Evolutionary conservation across 2,888 invertebrate species (phyloP), one percentile per base, ranked within the genome.

Genomic region (Cactoblastis cactorum): DNA sequence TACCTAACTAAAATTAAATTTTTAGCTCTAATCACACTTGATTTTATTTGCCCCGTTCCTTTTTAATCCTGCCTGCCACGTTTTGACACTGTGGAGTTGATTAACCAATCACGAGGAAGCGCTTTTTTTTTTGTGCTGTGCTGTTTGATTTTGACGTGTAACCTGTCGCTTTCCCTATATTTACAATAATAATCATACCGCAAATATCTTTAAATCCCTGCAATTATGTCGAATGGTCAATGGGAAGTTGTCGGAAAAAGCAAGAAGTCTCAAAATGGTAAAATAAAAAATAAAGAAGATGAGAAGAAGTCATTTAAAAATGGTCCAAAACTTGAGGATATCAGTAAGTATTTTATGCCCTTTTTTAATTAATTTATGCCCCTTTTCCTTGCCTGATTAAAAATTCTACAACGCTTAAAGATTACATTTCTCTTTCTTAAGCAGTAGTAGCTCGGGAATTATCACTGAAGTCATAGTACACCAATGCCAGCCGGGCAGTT

Each of bases 241-340:
- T 94, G 94, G 94, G 93, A 93, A 92, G 91, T 93, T 62, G 94
- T 94, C 53, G 91, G 92, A 45, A 95, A 93, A 74, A 92, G 90
- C 61, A 95, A 94, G 73, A 89, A 89, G 69, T 77, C 85, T 38
- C 86, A 93, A 83, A 75, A 90, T 86, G 81, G 80, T 55, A 90
- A 90, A 62, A 76, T 84, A 38, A 88, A 87, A 76, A 76, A 52
- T 53, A 91, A 89, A 41, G 93, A 93, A 59, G 93, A 93, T 45
- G 92, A 91, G 59, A 92, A 92, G 73, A 93, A 92, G 68, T 82
- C 90, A 50, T 76, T 83, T 50, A 92, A 93, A 74, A 92, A 91
- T 79, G 92, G 91, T 45, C 92, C 93, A 19, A 95, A 94, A 90
- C 88, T 94, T 57, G 95, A 95, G 72, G 95, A 95, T 79, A 91